A percentile compares a stretch with the other conserved stretches of the same genome.
Conservation (phyloP, 2,113 vertebrate species). For the Corythaixoides concolor region DNA sequence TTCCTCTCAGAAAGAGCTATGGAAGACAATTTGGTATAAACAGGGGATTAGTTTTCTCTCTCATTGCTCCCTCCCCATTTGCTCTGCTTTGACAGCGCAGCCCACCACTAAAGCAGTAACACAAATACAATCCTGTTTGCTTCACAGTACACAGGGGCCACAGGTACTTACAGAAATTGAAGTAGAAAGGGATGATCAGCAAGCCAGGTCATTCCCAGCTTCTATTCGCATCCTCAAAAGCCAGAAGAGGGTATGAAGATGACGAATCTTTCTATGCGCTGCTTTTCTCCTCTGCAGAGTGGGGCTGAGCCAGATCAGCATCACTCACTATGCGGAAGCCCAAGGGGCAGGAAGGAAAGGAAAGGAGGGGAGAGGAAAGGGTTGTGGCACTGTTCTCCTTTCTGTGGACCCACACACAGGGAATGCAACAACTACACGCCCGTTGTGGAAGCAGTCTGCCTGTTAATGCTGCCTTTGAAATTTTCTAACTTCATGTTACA, state of each 20-base stretch:
- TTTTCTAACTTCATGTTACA: background rate
- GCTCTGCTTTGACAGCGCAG: slow-evolving; percentile 4
- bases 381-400: background rate
- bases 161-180: background rate
- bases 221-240: background rate
- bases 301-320: background rate
- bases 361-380: background rate
- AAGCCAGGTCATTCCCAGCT: background rate
- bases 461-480: background rate
- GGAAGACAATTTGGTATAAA: slow-evolving; percentile 26
- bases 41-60: slow-evolving; percentile 26
- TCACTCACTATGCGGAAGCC: accelerated
- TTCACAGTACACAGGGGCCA: background rate
- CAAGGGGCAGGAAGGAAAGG: background rate
- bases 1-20: background rate
- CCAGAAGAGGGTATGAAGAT: background rate
- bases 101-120: background rate
- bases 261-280: background rate
- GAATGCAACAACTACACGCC: background rate
- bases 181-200: background rate
- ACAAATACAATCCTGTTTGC: background rate
- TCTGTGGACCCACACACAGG: background rate
- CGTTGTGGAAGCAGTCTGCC: background rate
- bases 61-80: slow-evolving; percentile 4
- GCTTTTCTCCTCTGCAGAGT: background rate